These are phyloP conservation scores for Zosterops hypoxanthus DNA, from an alignment of 2,113 vertebrate species.

Conservation along the genomic window DNA sequence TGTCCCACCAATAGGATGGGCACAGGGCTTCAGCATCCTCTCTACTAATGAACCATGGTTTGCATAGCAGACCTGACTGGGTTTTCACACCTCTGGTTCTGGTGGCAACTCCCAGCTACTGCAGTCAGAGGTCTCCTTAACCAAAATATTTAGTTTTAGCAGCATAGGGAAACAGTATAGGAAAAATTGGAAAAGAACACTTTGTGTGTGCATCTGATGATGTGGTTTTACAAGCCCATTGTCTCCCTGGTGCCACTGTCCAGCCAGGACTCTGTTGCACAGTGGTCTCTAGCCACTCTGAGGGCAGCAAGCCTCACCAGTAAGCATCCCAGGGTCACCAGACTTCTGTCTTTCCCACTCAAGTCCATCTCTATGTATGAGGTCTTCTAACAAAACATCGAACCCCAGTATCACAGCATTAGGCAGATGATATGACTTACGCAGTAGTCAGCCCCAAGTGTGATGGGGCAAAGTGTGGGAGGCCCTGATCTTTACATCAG, in stretches of 20 bases:
- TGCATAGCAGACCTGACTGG: neutral
- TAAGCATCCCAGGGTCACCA: neutral
- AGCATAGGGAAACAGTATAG: neutral
- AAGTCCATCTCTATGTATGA: neutral
- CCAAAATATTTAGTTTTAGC: neutral
- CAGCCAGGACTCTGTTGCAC: too few species aligned
- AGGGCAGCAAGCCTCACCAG: neutral
- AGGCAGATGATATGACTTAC: rapidly evolving
- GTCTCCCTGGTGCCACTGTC: neutral
- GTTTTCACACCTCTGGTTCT: neutral
- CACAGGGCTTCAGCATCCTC: neutral
- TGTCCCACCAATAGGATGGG: neutral
- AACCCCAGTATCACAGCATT: neutral
- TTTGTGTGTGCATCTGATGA: neutral
- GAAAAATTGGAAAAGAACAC: neutral
- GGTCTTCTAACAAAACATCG: neutral
- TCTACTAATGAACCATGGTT: neutral
- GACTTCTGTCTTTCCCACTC: neutral
- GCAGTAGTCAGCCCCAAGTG: rapidly evolving
- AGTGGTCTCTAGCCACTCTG: neutral
- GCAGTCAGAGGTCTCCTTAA: neutral
- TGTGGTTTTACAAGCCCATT: neutral
- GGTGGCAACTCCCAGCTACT: neutral
- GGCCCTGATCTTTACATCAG: neutral
- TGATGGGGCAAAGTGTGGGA: neutral